Evolutionary conservation across 2,797 vertebrate species (phyloP).

Genomic region (Parauchenoglanis ngamensis): DNA sequence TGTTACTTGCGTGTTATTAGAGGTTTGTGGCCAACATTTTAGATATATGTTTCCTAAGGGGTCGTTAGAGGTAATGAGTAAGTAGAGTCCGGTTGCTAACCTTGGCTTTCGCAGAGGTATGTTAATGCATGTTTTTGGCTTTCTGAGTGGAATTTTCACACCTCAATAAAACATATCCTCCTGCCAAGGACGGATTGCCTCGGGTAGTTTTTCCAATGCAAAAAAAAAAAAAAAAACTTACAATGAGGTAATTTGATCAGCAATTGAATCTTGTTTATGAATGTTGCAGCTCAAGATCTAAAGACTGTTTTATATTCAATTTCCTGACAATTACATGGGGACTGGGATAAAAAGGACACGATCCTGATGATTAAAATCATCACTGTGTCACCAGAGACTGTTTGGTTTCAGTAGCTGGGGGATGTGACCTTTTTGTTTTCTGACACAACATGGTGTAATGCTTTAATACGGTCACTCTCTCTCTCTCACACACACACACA

Average conservation of each 20-base stretch:
- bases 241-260: conserved; percentile 5
- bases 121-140: conserved; percentile 81
- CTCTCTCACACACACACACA: not conserved
- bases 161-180: conserved; percentile 71
- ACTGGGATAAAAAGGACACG: not conserved
- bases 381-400: not conserved
- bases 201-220: conserved; percentile 37
- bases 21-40: conserved; percentile 81
- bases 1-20: conserved; percentile 81
- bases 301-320: not conserved
- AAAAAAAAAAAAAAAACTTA: conserved; percentile 38
- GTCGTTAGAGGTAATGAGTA: conserved; percentile 81
- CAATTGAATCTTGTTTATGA: not conserved
- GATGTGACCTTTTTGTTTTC: not conserved
- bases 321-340: not conserved
- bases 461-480: not conserved
- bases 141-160: conserved; percentile 76
- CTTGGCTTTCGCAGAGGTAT: conserved; percentile 78
- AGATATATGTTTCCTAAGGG: conserved; percentile 80
- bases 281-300: not conserved
- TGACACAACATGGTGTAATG: not conserved
- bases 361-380: not conserved
- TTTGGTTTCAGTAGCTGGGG: not conserved
- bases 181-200: conserved; percentile 52
- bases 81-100: conserved; percentile 75